A percentile compares a stretch with the other conserved stretches of the same genome.
These are phyloP conservation scores for Cyanistes caeruleus DNA, from an alignment of 2,113 vertebrate species.

Conservation along the genomic window DNA sequence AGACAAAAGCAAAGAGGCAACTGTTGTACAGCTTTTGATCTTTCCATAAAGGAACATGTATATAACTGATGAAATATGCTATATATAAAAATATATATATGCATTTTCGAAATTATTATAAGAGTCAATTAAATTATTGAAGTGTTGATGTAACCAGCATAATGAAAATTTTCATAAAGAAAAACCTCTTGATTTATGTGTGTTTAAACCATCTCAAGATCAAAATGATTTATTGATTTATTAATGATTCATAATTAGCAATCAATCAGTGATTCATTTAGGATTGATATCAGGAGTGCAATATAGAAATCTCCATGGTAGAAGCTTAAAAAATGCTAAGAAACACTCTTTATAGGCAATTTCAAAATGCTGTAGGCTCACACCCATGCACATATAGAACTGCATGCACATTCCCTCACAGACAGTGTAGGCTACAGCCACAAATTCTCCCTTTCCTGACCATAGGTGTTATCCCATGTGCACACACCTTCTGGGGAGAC, in stretches of 20 bases:
- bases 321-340: background rate
- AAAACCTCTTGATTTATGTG: accelerated
- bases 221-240: background rate
- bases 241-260: background rate
- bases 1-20: background rate
- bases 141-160: background rate
- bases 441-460: accelerated
- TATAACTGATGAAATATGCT: background rate
- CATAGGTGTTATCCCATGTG: accelerated
- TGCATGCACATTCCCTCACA: background rate
- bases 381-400: background rate
- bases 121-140: background rate
- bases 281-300: background rate
- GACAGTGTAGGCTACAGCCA: background rate
- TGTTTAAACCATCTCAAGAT: background rate
- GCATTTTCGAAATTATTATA: background rate
- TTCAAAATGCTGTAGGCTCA: background rate
- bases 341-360: accelerated
- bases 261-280: background rate
- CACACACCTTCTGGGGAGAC: background rate
- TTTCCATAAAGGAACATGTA: background rate
- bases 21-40: background rate
- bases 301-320: background rate
- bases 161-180: background rate
- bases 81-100: background rate